These are phyloP conservation scores for Crematogaster levior DNA, from an alignment of 2,888 invertebrate species.

Conservation along the genomic window DNA sequence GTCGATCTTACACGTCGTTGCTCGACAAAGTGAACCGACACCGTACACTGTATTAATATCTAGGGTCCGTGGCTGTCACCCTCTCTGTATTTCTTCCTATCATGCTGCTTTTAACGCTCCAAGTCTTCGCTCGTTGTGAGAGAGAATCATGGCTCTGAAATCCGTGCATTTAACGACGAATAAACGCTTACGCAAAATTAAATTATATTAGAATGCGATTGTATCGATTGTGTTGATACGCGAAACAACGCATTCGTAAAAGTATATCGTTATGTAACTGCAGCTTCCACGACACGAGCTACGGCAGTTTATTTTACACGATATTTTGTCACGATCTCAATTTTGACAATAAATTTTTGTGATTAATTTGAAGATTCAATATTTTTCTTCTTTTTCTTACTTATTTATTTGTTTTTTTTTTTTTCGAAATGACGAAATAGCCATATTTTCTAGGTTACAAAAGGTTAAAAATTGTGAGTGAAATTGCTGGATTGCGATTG, in stretches of 20 bases:
- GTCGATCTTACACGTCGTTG: constrained; percentile 83
- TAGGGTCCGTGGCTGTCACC: constrained; percentile 71
- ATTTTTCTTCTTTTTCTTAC: background rate
- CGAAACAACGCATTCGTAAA: background rate
- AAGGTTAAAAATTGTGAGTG: background rate
- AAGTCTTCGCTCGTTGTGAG: constrained; percentile 57
- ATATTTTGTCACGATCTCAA: background rate
- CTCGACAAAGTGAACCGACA: constrained; percentile 82
- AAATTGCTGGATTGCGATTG: background rate
- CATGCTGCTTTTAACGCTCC: constrained; percentile 67
- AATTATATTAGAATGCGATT: constrained; percentile 21
- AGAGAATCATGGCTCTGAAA: constrained; percentile 29
- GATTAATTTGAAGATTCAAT: background rate
- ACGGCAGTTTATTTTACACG: background rate
- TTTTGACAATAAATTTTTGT: background rate
- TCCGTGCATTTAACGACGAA: background rate
- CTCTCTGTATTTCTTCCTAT: constrained; percentile 66
- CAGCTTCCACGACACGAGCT: background rate
- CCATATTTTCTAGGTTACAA: background rate
- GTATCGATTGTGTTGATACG: background rate
- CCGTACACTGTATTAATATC: constrained; percentile 82
- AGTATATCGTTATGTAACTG: background rate
- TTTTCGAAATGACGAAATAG: background rate
- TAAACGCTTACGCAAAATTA: constrained; percentile 19
- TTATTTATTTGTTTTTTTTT: background rate